Conservation (phyloP, 2,113 vertebrate species). For the Rhadina sibilatrix region DNA sequence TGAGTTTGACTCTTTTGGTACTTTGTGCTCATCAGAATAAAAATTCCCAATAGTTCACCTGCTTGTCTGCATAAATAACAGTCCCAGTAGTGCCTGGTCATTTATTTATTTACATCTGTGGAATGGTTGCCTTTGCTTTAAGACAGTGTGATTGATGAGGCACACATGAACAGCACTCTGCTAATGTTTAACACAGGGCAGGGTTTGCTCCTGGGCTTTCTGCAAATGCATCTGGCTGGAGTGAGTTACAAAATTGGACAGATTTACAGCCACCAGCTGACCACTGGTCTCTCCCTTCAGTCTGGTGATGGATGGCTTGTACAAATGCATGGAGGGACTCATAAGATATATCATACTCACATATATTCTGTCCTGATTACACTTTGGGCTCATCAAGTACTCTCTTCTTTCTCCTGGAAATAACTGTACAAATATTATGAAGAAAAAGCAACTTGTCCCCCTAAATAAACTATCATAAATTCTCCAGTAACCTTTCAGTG, state of each 20-base stretch:
- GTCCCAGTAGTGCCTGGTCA: not conserved
- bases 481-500: not conserved
- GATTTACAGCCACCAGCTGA: constrained; percentile 24
- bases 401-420: not conserved
- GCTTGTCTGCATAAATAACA: not conserved
- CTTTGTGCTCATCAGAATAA: not conserved
- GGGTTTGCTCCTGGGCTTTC: not conserved
- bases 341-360: not conserved
- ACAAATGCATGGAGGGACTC: not conserved
- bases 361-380: not conserved
- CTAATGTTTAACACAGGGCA: not conserved
- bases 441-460: not conserved
- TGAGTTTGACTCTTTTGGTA: not conserved
- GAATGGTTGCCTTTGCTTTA: not conserved
- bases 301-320: not conserved
- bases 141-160: not conserved
- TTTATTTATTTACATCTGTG: not conserved
- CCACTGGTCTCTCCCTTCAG: not conserved
- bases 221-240: not conserved
- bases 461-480: not conserved
- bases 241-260: not conserved
- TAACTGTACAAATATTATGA: not conserved
- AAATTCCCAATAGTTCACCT: not conserved
- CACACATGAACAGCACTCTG: not conserved
- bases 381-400: not conserved